phyloP scores from a whole-genome alignment of 2,888 invertebrate genomes.

The Sturmia bella region DNA sequence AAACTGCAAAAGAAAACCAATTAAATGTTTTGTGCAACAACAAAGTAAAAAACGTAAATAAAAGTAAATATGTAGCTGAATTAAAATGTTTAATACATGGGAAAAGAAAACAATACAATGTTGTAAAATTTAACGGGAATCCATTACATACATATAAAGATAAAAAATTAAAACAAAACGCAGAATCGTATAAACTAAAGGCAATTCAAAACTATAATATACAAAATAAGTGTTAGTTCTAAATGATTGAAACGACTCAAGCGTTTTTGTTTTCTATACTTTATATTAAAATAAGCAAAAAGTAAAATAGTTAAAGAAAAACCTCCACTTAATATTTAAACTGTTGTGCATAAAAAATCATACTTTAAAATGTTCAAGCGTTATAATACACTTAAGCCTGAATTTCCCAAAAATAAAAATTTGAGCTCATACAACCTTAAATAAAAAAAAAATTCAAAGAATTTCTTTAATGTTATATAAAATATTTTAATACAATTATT shows the following conservation, averaged over 20 bases:
- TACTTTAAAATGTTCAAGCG: too few relatives aligned
- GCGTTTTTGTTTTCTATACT: too few relatives aligned
- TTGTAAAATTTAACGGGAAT: neutral
- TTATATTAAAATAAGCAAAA: too few relatives aligned
- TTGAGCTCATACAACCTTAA: too few relatives aligned
- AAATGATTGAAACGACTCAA: neutral
- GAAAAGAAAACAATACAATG: neutral
- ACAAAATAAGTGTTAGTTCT: neutral
- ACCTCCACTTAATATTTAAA: too few relatives aligned
- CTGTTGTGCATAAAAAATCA: too few relatives aligned
- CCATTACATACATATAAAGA: neutral
- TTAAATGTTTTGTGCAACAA: conserved; percentile 15
- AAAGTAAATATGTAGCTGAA: neutral
- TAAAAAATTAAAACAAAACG: neutral
- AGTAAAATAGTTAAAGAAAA: too few relatives aligned
- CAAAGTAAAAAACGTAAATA: neutral
- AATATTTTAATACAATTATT: neutral
- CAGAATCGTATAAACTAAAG: neutral
- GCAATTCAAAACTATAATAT: neutral
- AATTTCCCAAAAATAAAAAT: too few relatives aligned
- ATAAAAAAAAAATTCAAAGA: too few relatives aligned
- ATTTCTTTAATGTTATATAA: neutral
- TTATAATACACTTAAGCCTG: too few relatives aligned
- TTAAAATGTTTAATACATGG: neutral
- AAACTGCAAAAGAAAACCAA: conserved; percentile 4